Conservation (phyloP, 2,113 vertebrate genomes). For the Lucifuga dentata region DNA sequence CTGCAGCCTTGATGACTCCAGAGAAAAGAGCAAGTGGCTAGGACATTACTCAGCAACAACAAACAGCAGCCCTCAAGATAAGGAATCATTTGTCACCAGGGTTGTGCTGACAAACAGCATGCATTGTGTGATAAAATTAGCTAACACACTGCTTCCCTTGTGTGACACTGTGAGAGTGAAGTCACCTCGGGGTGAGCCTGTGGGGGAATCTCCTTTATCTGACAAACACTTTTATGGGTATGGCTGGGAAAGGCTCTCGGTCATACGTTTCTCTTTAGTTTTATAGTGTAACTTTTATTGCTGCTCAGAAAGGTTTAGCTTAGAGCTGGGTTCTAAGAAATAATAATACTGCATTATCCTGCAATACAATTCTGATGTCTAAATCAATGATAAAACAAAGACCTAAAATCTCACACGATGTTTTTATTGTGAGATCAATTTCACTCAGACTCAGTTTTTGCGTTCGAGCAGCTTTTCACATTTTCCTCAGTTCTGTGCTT, state of each 20-base stretch:
- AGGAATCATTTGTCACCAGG: slow-evolving; percentile 70
- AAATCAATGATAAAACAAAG: no score
- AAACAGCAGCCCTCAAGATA: slow-evolving; percentile 71
- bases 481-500: not conserved
- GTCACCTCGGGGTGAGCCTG: slow-evolving; percentile 60
- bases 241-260: slow-evolving; percentile 26
- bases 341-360: not conserved
- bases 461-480: not conserved
- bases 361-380: no score
- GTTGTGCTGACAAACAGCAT: slow-evolving; percentile 58
- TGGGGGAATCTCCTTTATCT: slow-evolving; percentile 50
- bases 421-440: not conserved
- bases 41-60: slow-evolving; percentile 81
- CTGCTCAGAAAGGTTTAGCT: not conserved
- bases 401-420: no score
- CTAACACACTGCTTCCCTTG: slow-evolving; percentile 36
- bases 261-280: slow-evolving; percentile 33
- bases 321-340: not conserved
- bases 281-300: slow-evolving; percentile 12
- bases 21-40: slow-evolving; percentile 46
- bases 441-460: no score
- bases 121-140: slow-evolving; percentile 74
- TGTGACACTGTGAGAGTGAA: slow-evolving; percentile 49
- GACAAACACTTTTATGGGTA: slow-evolving; percentile 42
- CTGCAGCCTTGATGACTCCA: slow-evolving; percentile 41